Conservation (phyloP, 1,140 invertebrate species). For the Gonioctena quinquepunctata region DNA sequence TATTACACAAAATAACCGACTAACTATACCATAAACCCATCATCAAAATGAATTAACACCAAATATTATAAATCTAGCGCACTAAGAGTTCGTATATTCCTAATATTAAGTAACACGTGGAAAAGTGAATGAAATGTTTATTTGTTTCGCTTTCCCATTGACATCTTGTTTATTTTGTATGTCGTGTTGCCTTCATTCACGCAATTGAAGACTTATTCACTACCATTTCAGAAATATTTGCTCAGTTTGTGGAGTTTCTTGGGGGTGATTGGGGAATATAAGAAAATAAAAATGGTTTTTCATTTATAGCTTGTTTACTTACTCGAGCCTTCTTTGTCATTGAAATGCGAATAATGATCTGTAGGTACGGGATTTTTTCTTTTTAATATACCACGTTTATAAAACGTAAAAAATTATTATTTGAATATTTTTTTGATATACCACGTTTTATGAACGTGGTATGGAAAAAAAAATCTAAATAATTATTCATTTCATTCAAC, state of each 20-base stretch:
- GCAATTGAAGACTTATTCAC: constrained; percentile 2
- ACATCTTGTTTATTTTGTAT: background rate
- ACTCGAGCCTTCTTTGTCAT: too few species aligned
- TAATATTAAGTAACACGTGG: background rate
- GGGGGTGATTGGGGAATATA: background rate
- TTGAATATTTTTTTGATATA: too few species aligned
- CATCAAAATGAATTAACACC: constrained; percentile 4
- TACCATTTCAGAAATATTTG: background rate
- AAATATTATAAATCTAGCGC: background rate
- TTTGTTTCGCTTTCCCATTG: background rate
- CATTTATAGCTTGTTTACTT: too few species aligned
- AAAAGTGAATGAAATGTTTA: constrained; percentile 1
- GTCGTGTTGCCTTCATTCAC: background rate
- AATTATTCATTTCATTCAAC: too few species aligned
- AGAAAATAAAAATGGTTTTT: too few species aligned
- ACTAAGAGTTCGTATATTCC: background rate
- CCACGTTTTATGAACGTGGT: too few species aligned
- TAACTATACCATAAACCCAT: background rate
- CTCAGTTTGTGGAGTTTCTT: background rate
- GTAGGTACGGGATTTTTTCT: too few species aligned
- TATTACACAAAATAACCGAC: background rate
- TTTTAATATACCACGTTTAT: too few species aligned
- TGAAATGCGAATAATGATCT: too few species aligned
- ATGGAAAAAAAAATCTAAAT: too few species aligned
- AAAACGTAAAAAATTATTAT: too few species aligned